Conservation (phyloP, 2,888 invertebrate genomes). For the Pollenia labialis region DNA sequence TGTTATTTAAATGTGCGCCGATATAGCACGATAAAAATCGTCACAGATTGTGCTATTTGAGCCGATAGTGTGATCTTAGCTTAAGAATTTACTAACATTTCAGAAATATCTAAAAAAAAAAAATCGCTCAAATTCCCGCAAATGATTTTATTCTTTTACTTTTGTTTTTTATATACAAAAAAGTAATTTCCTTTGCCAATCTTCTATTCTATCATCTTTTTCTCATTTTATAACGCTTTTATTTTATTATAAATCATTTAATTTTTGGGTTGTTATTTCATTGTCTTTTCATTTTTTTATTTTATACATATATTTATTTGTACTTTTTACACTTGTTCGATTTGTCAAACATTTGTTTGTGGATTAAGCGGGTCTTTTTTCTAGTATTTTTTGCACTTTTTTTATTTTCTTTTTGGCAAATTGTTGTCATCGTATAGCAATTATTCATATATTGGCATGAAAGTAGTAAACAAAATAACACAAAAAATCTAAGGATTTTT, state of each 20-base stretch:
- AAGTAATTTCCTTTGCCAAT: constrained; percentile 57
- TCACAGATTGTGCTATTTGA: no score
- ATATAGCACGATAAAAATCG: no score
- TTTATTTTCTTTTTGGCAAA: constrained; percentile 64
- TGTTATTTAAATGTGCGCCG: no score
- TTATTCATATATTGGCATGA: constrained; percentile 70
- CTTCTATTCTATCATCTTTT: constrained; percentile 52
- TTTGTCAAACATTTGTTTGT: constrained; percentile 64
- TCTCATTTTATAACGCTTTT: constrained; percentile 46
- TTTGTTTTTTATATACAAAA: background rate
- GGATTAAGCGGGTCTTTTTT: constrained; percentile 70
- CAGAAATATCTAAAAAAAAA: background rate
- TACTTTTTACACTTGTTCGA: constrained; percentile 49
- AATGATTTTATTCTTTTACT: constrained; percentile 36
- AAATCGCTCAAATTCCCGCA: background rate
- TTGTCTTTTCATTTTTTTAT: constrained; percentile 39
- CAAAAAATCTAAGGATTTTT: constrained; percentile 22
- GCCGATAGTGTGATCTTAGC: no score
- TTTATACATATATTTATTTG: constrained; percentile 4
- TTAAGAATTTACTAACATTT: no score
- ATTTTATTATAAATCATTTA: constrained; percentile 70
- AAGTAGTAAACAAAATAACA: constrained; percentile 38
- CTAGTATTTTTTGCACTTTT: background rate
- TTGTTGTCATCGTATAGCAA: constrained; percentile 70
- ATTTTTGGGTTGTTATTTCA: constrained; percentile 60